Conservation (phyloP, 2,888 invertebrate species). For the Pomacea canaliculata region DNA sequence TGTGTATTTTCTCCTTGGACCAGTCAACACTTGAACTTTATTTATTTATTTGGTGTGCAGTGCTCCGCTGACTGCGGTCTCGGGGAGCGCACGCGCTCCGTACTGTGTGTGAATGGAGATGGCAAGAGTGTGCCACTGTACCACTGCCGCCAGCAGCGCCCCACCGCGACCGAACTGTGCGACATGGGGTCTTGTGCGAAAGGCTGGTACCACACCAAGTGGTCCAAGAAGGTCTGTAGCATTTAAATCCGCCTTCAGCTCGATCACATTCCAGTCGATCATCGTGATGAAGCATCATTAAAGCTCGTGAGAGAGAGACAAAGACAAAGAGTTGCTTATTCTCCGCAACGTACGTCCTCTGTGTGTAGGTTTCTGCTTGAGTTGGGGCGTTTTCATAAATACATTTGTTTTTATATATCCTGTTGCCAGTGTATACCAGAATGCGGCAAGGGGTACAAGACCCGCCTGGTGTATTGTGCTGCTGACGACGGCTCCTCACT, state of each 20-base stretch:
- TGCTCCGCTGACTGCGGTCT: constrained; percentile 79
- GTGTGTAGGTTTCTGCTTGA: no score
- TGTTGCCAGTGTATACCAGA: constrained; percentile 68
- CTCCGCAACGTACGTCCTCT: no score
- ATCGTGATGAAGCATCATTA: no score
- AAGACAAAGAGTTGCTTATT: no score
- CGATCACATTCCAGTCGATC: no score
- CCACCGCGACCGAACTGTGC: constrained; percentile 74
- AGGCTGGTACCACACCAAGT: constrained; percentile 76
- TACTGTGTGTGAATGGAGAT: constrained; percentile 73
- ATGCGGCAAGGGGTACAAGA: constrained; percentile 55
- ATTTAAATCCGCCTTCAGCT: not conserved
- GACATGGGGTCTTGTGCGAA: constrained; percentile 74
- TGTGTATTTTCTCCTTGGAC: no score
- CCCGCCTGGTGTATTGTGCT: constrained; percentile 52
- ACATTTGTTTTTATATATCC: not conserved
- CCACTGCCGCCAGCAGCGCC: constrained; percentile 72
- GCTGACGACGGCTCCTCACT: constrained; percentile 37
- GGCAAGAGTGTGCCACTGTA: constrained; percentile 69
- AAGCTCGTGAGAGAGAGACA: no score
- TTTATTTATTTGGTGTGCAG: constrained; percentile 68
- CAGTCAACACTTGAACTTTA: no score
- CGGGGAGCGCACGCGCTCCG: constrained; percentile 75
- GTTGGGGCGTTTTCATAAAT: not conserved
- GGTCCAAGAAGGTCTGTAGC: constrained; percentile 74